Conservation (phyloP, 2,888 invertebrate genomes). For the Coecobrya sp. region DNA sequence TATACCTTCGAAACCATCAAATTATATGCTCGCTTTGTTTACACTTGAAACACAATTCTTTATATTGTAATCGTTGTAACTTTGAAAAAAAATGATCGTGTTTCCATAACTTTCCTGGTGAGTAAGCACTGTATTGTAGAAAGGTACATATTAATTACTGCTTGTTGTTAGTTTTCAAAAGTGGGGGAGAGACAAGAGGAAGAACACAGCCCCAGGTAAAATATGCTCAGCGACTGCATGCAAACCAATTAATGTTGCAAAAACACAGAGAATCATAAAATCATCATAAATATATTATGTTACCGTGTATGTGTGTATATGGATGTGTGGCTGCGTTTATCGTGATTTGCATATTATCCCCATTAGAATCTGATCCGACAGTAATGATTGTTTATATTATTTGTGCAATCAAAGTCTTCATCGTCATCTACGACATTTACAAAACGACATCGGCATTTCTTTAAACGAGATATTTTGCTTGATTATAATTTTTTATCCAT, state of each 20-base stretch:
- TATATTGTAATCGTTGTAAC: too few relatives aligned
- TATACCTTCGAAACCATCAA: too few relatives aligned
- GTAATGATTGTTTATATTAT: constrained; percentile 51
- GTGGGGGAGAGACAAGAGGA: constrained; percentile 31
- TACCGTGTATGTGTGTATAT: constrained; percentile 11
- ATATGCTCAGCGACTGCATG: background rate
- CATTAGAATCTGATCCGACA: constrained; percentile 67
- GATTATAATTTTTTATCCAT: constrained; percentile 52
- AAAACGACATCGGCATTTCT: constrained; percentile 35
- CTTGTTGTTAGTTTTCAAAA: constrained; percentile 39
- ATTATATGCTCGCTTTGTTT: too few relatives aligned
- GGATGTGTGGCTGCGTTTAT: constrained; percentile 47
- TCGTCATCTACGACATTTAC: constrained; percentile 28
- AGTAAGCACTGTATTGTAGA: background rate
- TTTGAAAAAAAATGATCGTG: too few relatives aligned
- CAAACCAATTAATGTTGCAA: constrained; percentile 32
- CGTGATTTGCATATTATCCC: constrained; percentile 65
- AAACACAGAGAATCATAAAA: constrained; percentile 45
- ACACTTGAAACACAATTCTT: too few relatives aligned
- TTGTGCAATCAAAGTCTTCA: constrained; percentile 24
- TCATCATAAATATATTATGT: constrained; percentile 37
- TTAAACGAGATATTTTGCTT: constrained; percentile 9
- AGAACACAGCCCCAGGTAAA: constrained; percentile 23
- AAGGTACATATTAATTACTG: background rate
- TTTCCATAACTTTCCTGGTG: too few relatives aligned